Evolutionary conservation across 2,113 vertebrate genomes (phyloP), one percentile per base, ranked within the genome.

Genomic region (Grammomys surdaster): DNA sequence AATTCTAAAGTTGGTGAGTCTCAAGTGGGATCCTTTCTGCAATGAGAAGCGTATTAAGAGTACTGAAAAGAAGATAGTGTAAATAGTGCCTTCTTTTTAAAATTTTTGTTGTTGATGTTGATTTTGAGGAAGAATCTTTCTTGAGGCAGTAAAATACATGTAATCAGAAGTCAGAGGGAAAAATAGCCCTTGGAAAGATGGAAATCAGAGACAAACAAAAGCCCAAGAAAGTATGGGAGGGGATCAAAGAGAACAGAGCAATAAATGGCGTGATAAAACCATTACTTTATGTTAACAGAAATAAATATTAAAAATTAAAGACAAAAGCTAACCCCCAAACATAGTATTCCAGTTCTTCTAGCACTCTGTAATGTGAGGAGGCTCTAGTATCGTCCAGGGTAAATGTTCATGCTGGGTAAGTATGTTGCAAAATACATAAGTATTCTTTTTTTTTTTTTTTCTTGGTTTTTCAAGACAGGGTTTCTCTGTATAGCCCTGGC

Each of bases 1-100:
- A 76, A 19, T 40, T 89, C 54, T 96, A n/a, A 90, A 67, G n/a
- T 78, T 94, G 80, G 14, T 73, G 54, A 93, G 33, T 72, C 58
- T 89, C 10, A 58, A 70, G 67, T 58, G 85, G 63, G 78, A 93
- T 88, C 36, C 80, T 72, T 63, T 48, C 33, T 89, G 20, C 20
- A 28, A 4, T 63, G 10, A 60, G 1, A 70, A 76, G 31, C 82
- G 12, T 86, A 40, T 56, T 75, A 87, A 91, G 24, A 95, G 80
- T 58, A 31, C 31, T 65, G 5, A 54, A 76, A 58, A 89, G 17
- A 78, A 65, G 26, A 26, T 7, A 81, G 31, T 54, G 26, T 28
- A 70, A 26, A 3, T 28, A 63, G 24, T 63, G 60, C 63, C 63
- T 28, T 9, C 63, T 65, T 58, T 20, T 65, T 65, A 28, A 28